These are phyloP conservation scores for Troglohyphantes excavatus DNA, from an alignment of 2,888 invertebrate genomes.

Conservation along the genomic window DNA sequence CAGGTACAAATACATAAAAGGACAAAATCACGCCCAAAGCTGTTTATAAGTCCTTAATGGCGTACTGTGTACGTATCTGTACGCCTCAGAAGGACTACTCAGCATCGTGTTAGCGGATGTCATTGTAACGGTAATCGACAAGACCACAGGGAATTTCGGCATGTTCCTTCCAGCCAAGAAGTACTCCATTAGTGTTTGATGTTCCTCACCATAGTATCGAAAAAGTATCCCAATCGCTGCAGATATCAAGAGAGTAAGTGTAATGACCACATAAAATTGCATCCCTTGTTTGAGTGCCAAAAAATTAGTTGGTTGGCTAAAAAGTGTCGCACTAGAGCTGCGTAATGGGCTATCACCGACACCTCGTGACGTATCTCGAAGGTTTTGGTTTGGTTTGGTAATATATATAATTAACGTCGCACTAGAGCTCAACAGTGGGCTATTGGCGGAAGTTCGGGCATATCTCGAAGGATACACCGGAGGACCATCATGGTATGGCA, in stretches of 20 bases:
- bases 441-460: too few species aligned
- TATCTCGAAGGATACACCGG: too few species aligned
- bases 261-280: background rate
- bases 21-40: slow-evolving; percentile 23
- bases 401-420: too few species aligned
- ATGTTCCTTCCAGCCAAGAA: slow-evolving; percentile 35
- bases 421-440: too few species aligned
- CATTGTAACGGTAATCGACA: slow-evolving; percentile 39
- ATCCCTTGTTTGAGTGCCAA: too few species aligned
- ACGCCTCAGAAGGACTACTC: slow-evolving; percentile 27
- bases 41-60: background rate
- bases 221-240: slow-evolving; percentile 24
- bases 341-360: too few species aligned
- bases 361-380: too few species aligned
- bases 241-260: background rate
- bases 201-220: background rate
- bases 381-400: too few species aligned
- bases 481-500: too few species aligned
- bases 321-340: too few species aligned
- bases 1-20: slow-evolving; percentile 14
- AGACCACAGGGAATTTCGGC: slow-evolving; percentile 24
- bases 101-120: slow-evolving; percentile 15
- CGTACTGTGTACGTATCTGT: slow-evolving; percentile 12
- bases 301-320: too few species aligned
- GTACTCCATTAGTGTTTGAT: background rate